Evolutionary conservation across 2,797 vertebrate species (phyloP).

Genomic region (Phalanger gymnotis): DNA sequence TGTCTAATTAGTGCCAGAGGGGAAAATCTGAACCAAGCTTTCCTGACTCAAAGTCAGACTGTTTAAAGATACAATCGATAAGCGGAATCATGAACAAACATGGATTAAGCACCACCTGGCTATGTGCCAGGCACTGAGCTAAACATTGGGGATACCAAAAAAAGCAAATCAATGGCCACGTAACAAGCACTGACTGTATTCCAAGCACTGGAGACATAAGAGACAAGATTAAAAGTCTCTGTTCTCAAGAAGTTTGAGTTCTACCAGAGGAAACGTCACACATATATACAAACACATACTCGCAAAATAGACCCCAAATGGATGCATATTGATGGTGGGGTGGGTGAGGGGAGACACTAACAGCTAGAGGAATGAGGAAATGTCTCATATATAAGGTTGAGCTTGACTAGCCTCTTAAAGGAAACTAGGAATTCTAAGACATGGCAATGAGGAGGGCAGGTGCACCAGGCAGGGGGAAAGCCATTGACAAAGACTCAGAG

Average conservation of each 20-base stretch:
- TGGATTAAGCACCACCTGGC: neutral
- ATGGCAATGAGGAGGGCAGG: too few relatives aligned
- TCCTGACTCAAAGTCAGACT: neutral
- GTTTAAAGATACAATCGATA: neutral
- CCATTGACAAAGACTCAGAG: neutral
- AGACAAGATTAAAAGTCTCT: neutral
- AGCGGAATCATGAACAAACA: neutral
- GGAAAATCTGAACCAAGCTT: neutral
- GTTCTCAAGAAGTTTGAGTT: neutral
- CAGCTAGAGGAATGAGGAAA: neutral
- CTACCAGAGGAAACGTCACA: neutral
- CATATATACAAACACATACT: neutral
- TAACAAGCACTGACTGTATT: neutral
- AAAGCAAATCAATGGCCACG: neutral
- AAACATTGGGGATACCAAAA: neutral
- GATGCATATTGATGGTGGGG: neutral
- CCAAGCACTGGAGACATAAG: fast-evolving
- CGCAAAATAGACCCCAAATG: neutral
- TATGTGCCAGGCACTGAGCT: neutral
- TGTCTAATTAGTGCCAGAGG: neutral
- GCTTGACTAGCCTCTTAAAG: neutral
- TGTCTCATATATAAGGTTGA: neutral
- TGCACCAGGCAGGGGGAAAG: neutral
- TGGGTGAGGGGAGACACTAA: neutral
- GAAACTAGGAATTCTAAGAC: neutral